Evolutionary conservation across 2,113 vertebrate species (phyloP).

Genomic region (Circaetus gallicus): DNA sequence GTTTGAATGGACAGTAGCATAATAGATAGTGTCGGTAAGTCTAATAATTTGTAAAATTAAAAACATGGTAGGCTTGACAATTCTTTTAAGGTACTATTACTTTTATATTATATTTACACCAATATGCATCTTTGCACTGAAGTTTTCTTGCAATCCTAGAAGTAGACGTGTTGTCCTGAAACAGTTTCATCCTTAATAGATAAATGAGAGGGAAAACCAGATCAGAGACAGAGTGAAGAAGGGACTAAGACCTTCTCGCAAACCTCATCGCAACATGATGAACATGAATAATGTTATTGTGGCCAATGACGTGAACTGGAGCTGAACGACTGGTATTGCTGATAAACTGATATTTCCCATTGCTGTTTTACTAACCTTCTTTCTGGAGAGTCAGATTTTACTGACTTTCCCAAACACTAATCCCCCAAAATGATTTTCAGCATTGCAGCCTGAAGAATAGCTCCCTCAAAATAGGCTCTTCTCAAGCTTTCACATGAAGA

Average conservation of each 20-base stretch:
- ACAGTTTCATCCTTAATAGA: not conserved
- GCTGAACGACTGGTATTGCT: not conserved
- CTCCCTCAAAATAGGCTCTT: not conserved
- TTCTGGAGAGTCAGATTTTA: not conserved
- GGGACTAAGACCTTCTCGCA: not conserved
- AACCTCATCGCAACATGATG: accelerated
- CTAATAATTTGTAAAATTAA: not conserved
- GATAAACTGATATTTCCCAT: not conserved
- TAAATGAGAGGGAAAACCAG: not conserved
- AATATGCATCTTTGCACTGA: no score
- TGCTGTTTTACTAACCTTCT: not conserved
- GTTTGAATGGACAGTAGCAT: accelerated
- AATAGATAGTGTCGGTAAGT: accelerated
- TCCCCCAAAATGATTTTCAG: not conserved
- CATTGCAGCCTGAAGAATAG: not conserved
- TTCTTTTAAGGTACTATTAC: not conserved
- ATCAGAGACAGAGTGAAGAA: not conserved
- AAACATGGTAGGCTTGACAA: not conserved
- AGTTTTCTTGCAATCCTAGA: not conserved
- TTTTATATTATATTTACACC: not conserved
- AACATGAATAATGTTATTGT: accelerated
- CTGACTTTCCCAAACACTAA: not conserved
- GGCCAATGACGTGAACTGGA: not conserved
- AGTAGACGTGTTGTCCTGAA: not conserved
- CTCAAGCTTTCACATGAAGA: not conserved